Conservation (phyloP, 2,888 invertebrate species). For the Oeneis ivallda region DNA sequence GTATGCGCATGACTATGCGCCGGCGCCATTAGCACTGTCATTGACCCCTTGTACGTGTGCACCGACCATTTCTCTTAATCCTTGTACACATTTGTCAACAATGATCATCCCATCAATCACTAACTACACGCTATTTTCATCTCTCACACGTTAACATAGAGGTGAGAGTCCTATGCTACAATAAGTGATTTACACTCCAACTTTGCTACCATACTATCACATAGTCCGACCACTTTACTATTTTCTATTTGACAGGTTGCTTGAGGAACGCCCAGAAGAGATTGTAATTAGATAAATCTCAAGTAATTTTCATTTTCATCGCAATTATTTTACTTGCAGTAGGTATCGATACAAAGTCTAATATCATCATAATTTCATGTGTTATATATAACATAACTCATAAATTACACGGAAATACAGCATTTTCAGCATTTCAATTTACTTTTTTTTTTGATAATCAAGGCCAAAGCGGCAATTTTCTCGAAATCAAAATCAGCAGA, state of each 20-base stretch:
- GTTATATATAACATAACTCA: too few relatives aligned
- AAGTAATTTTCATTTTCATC: too few relatives aligned
- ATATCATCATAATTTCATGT: too few relatives aligned
- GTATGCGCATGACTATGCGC: conserved; percentile 60
- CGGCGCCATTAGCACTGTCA: conserved; percentile 50
- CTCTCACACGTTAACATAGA: not conserved
- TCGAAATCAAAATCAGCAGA: too few relatives aligned
- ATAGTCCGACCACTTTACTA: not conserved
- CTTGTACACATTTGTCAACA: conserved; percentile 35
- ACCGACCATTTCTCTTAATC: conserved; percentile 44
- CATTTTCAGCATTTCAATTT: too few relatives aligned
- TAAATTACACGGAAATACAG: too few relatives aligned
- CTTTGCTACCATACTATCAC: conserved; percentile 15
- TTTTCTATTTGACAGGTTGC: conserved; percentile 1
- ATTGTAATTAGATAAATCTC: not conserved
- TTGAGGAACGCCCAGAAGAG: not conserved
- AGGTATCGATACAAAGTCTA: too few relatives aligned
- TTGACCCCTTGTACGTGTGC: conserved; percentile 47
- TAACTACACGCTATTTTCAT: conserved; percentile 11
- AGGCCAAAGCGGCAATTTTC: too few relatives aligned
- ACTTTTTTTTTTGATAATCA: too few relatives aligned
- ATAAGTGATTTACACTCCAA: not conserved
- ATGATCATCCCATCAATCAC: conserved; percentile 18
- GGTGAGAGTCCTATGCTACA: conserved; percentile 12
- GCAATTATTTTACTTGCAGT: too few relatives aligned